A percentile compares a stretch with the other conserved stretches of the same genome.
Conservation (phyloP, 2,888 invertebrate species). For the Dione vanillae region DNA sequence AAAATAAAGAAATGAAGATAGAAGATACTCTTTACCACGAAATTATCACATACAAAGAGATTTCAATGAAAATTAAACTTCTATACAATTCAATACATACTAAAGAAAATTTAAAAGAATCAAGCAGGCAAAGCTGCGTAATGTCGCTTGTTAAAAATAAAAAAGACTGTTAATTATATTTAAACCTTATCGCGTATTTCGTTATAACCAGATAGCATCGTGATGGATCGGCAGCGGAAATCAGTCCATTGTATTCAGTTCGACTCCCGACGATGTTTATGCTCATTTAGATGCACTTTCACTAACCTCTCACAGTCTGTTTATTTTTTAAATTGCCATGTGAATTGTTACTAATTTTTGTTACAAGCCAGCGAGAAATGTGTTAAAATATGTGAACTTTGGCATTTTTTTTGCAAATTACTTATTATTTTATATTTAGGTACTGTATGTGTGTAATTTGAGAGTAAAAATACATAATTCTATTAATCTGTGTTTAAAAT, state of each 20-base stretch:
- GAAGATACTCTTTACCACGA: too few species aligned
- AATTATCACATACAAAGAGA: too few species aligned
- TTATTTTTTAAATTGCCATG: constrained; percentile 36
- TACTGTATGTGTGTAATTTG: too few species aligned
- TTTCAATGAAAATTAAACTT: too few species aligned
- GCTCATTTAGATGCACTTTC: constrained; percentile 50
- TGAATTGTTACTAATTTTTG: constrained; percentile 23
- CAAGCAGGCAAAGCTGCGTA: too few species aligned
- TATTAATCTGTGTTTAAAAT: too few species aligned
- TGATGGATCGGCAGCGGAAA: constrained; percentile 49
- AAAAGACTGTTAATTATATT: constrained; percentile 14
- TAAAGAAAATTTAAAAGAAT: too few species aligned
- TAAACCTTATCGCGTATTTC: constrained; percentile 15
- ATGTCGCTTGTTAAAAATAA: too few species aligned
- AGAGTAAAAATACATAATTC: too few species aligned
- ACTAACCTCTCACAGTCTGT: constrained; percentile 46
- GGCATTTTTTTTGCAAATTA: neutral
- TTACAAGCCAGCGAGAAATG: neutral
- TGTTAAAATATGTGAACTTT: neutral
- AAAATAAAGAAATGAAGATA: too few species aligned
- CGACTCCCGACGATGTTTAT: constrained; percentile 45
- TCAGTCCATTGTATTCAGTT: constrained; percentile 51
- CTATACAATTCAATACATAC: too few species aligned
- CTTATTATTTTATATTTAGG: too few species aligned
- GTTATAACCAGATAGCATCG: constrained; percentile 46